A percentile compares a stretch with the other conserved stretches of the same genome.
phyloP scores from a whole-genome alignment of 2,797 vertebrate species.

The Propithecus perrieri region DNA sequence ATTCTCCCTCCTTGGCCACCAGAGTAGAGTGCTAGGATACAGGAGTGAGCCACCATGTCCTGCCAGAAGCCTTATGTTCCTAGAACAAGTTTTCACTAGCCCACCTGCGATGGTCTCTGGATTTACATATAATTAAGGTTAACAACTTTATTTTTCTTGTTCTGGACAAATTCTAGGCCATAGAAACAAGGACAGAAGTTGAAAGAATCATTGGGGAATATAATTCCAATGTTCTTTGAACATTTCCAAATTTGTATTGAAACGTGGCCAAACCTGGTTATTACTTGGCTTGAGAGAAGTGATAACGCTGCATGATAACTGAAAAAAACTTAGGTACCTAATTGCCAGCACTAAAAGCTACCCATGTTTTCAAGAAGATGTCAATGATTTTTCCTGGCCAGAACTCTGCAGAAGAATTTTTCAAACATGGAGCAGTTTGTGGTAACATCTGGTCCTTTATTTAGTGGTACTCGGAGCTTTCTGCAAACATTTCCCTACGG shows the following conservation, averaged over 20 bases:
- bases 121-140: neutral
- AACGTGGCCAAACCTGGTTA: neutral
- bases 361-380: conserved; percentile 10
- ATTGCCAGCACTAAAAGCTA: neutral
- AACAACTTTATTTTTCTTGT: neutral
- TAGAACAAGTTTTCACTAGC: neutral
- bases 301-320: neutral
- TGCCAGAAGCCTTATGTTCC: neutral
- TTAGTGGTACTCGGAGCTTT: conserved; percentile 2
- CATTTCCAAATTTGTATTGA: conserved; percentile 46
- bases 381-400: neutral
- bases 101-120: neutral
- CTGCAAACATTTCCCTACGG: neutral
- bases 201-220: conserved; percentile 14
- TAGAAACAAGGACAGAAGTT: neutral
- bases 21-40: neutral
- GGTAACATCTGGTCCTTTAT: conserved; percentile 24
- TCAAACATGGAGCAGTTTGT: neutral
- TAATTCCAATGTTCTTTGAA: conserved; percentile 8
- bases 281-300: conserved; percentile 41
- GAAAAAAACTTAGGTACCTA: neutral
- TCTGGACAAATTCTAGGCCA: neutral
- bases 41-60: neutral
- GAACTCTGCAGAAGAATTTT: neutral
- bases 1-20: neutral